Percentiles rank a stretch among this genome's conserved stretches.
These are phyloP conservation scores for Caiman crocodilus DNA, from an alignment of 2,797 vertebrate species.

Conservation along the genomic window DNA sequence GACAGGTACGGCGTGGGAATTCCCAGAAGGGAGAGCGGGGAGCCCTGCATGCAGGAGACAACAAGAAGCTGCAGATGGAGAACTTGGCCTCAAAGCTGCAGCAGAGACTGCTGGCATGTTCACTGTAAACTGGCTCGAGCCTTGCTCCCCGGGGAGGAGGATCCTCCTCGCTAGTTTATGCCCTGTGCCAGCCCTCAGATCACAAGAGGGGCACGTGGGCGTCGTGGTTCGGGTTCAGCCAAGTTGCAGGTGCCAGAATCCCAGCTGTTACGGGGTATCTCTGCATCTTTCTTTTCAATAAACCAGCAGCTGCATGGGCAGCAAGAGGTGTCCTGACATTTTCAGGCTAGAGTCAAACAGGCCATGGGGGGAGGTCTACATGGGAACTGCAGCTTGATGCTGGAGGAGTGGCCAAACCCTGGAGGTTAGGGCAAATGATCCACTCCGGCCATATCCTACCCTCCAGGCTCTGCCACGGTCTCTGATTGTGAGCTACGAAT, in stretches of 20 bases:
- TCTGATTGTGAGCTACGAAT: neutral
- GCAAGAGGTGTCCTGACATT: neutral
- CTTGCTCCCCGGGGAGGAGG: neutral
- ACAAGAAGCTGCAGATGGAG: slow-evolving; percentile 20
- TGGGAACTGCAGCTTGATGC: neutral
- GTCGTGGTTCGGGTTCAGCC: neutral
- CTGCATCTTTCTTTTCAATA: neutral
- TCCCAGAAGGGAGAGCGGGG: fast-evolving
- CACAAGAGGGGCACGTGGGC: neutral
- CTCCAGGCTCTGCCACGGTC: neutral
- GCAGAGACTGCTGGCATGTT: neutral
- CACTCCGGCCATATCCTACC: neutral
- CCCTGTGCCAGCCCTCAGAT: neutral
- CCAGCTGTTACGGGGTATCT: neutral
- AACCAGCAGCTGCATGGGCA: slow-evolving; percentile 39
- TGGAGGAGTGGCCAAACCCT: slow-evolving; percentile 5
- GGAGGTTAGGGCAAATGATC: neutral
- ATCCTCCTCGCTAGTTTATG: neutral
- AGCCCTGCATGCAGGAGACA: neutral
- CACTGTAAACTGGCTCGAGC: slow-evolving; percentile 27
- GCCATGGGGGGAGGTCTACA: neutral
- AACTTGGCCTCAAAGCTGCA: neutral
- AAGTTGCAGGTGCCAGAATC: neutral
- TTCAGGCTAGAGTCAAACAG: neutral
- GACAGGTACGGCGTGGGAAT: neutral